Conservation (phyloP, 2,113 vertebrate genomes). For the Mystacornis crossleyi region DNA sequence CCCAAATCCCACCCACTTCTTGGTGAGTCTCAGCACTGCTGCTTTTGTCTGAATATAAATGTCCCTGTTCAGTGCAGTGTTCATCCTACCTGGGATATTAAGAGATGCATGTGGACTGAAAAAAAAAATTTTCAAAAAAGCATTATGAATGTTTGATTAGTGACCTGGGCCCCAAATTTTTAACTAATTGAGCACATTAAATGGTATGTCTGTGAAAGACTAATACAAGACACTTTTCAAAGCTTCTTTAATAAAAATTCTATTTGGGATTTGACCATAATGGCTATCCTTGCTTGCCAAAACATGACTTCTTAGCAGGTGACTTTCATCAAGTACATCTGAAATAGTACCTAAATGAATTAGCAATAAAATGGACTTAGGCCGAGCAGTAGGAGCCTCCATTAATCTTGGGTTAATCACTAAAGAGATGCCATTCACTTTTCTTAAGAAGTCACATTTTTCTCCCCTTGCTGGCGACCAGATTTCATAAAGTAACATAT, state of each 20-base stretch:
- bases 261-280: slow-evolving; percentile 91
- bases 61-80: slow-evolving; percentile 3
- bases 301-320: slow-evolving; percentile 98
- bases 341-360: slow-evolving; percentile 99
- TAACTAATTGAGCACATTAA: slow-evolving; percentile 80
- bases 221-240: slow-evolving; percentile 82
- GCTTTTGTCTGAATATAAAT: slow-evolving; percentile 53
- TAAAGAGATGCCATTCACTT: slow-evolving; percentile 99
- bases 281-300: slow-evolving; percentile 92
- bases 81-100: slow-evolving; percentile 65
- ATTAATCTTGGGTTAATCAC: slow-evolving; percentile 99
- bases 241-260: slow-evolving; percentile 85
- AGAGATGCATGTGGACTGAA: neutral
- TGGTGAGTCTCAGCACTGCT: slow-evolving; percentile 6
- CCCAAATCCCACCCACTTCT: slow-evolving; percentile 59
- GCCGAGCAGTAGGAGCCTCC: slow-evolving; percentile 93
- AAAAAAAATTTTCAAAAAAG: neutral
- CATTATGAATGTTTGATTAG: slow-evolving; percentile 47
- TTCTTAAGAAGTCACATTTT: slow-evolving; percentile 97
- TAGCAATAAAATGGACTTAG: slow-evolving; percentile 99
- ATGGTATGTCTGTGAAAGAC: slow-evolving; percentile 73
- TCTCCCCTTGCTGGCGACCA: slow-evolving; percentile 92
- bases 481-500: slow-evolving; percentile 96
- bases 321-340: slow-evolving; percentile 93
- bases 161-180: slow-evolving; percentile 61